Percentiles rank a stretch among this genome's conserved stretches.
These are phyloP conservation scores for Baronia brevicornis DNA, from an alignment of 2,888 invertebrate genomes.

Conservation along the genomic window DNA sequence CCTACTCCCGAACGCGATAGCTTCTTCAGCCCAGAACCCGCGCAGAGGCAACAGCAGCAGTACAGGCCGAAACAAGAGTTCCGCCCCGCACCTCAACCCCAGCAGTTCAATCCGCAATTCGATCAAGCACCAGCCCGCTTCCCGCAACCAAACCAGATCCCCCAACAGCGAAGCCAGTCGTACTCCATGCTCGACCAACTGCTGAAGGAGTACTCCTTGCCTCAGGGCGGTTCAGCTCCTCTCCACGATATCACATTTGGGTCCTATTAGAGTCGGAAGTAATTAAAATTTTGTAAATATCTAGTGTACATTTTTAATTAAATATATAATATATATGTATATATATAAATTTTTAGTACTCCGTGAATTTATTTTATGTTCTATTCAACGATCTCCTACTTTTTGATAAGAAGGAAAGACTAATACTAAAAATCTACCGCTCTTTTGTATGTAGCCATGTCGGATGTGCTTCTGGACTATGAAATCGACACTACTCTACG, in stretches of 20 bases:
- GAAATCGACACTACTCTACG: too few species aligned
- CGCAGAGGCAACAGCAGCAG: slow-evolving; percentile 34
- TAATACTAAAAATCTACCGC: too few species aligned
- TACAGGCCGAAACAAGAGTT: slow-evolving; percentile 54
- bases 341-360: too few species aligned
- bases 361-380: background rate
- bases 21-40: slow-evolving; percentile 54
- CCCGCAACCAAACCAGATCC: slow-evolving; percentile 25
- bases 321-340: slow-evolving; percentile 26
- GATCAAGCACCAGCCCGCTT: slow-evolving; percentile 27
- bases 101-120: slow-evolving; percentile 38
- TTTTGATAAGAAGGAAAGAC: too few species aligned
- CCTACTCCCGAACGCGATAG: slow-evolving; percentile 42
- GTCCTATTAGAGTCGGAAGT: slow-evolving; percentile 76
- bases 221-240: slow-evolving; percentile 79
- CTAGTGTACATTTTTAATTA: slow-evolving; percentile 48
- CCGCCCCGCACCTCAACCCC: slow-evolving; percentile 39
- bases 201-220: slow-evolving; percentile 86
- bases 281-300: slow-evolving; percentile 56
- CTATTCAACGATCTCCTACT: too few species aligned
- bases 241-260: slow-evolving; percentile 90
- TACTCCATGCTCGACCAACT: slow-evolving; percentile 84
- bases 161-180: slow-evolving; percentile 36
- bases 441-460: too few species aligned
- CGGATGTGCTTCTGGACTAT: too few species aligned